Evolutionary conservation across 2,888 invertebrate genomes (phyloP).

Genomic region (Cinara cedri): DNA sequence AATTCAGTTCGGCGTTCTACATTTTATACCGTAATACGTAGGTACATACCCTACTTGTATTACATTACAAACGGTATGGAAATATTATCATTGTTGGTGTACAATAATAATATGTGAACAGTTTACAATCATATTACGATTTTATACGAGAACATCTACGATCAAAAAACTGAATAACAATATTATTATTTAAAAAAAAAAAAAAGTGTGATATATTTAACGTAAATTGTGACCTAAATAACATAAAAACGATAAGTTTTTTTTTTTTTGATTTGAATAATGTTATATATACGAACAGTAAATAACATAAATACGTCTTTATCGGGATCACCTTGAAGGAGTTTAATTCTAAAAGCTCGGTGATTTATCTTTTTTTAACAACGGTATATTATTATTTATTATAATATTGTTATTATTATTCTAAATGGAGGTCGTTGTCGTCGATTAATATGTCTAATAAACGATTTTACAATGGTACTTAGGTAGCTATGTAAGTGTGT

Average conservation of each 20-base stretch:
- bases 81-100: too few species aligned
- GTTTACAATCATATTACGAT: too few species aligned
- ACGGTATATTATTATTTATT: too few species aligned
- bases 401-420: background rate
- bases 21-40: background rate
- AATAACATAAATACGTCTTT: slow-evolving; percentile 1
- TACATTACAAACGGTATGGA: too few species aligned
- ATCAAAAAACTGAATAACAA: background rate
- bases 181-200: background rate
- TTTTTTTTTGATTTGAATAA: background rate
- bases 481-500: too few species aligned
- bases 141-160: too few species aligned
- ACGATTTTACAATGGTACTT: too few species aligned
- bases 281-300: too few species aligned
- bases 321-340: background rate
- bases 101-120: too few species aligned
- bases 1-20: background rate
- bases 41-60: too few species aligned
- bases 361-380: slow-evolving; percentile 2
- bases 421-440: slow-evolving; percentile 4
- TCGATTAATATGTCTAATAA: background rate
- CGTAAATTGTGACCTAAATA: background rate
- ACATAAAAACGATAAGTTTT: background rate
- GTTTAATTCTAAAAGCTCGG: slow-evolving; percentile 2
- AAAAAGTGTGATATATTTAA: background rate